phyloP scores from a whole-genome alignment of 2,888 invertebrate species.

The Dendrolimus houi region DNA sequence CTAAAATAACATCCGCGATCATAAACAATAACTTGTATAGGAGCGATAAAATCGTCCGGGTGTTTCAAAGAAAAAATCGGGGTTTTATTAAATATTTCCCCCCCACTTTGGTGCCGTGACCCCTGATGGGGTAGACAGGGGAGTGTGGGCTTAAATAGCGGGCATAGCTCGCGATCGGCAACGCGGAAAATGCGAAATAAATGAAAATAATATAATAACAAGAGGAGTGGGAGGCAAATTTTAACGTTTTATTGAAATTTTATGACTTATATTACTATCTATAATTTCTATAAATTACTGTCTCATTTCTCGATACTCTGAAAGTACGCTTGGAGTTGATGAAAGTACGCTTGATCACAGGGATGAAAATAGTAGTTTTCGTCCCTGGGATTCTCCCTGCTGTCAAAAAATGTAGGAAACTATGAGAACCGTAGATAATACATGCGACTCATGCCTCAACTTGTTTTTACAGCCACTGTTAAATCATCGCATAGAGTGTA shows the following conservation, averaged over 20 bases:
- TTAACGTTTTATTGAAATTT: background rate
- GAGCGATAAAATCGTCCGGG: constrained; percentile 27
- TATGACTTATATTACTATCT: background rate
- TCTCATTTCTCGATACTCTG: background rate
- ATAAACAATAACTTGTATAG: constrained; percentile 8
- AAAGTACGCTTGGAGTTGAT: too few relatives aligned
- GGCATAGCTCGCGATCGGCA: constrained; percentile 2
- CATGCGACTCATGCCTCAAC: too few relatives aligned
- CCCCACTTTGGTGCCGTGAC: constrained; percentile 32
- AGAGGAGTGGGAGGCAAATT: background rate
- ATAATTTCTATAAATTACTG: background rate
- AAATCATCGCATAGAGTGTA: too few relatives aligned
- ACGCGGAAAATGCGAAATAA: constrained; percentile 1
- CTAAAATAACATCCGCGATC: background rate
- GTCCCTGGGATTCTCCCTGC: too few relatives aligned
- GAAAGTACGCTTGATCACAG: too few relatives aligned
- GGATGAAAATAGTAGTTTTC: too few relatives aligned
- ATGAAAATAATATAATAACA: background rate
- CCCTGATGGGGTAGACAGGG: constrained; percentile 18
- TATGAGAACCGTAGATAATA: too few relatives aligned
- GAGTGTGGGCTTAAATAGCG: background rate
- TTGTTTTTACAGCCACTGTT: too few relatives aligned
- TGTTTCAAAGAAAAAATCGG: constrained; percentile 36
- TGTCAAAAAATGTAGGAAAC: too few relatives aligned
- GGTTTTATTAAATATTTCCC: constrained; percentile 48